Evolutionary conservation across 1,140 invertebrate genomes (phyloP).

Genomic region (Drosophila varians): DNA sequence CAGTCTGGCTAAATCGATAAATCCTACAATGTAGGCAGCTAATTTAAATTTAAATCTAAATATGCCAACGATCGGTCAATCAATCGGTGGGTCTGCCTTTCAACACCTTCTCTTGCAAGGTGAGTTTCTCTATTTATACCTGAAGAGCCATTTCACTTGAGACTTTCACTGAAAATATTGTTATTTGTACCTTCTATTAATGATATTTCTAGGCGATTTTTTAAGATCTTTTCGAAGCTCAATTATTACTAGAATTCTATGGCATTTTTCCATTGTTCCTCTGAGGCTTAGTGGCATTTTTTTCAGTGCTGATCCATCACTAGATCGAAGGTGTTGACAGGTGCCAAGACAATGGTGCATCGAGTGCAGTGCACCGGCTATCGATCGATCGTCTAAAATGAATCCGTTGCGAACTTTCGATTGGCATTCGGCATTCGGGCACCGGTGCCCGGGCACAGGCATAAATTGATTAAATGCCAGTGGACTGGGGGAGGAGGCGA

Average conservation of each 20-base stretch:
- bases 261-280: no score
- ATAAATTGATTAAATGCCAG: constrained; percentile 78
- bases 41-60: constrained; percentile 67
- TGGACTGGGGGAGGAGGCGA: constrained; percentile 17
- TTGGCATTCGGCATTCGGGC: constrained; percentile 5
- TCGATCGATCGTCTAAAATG: constrained; percentile 13
- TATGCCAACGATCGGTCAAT: constrained; percentile 35
- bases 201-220: background rate
- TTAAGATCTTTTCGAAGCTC: no score
- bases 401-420: constrained; percentile 14
- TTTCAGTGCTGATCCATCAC: constrained; percentile 16
- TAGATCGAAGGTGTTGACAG: constrained; percentile 41
- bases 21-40: constrained; percentile 5
- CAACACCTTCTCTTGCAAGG: constrained; percentile 59
- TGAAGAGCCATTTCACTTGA: constrained; percentile 17
- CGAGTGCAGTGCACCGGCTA: constrained; percentile 4
- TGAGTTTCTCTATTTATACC: constrained; percentile 40
- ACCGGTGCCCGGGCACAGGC: constrained; percentile 6
- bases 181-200: background rate
- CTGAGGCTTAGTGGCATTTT: background rate
- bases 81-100: constrained; percentile 58
- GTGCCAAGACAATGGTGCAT: constrained; percentile 42
- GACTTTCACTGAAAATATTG: background rate
- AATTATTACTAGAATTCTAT: no score
- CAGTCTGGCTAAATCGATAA: constrained; percentile 69